These are phyloP conservation scores for rat (Rattus norvegicus) DNA, from an alignment of 2,113 vertebrate genomes.

Conservation along the genomic window GRCr8 NC_086024.1:98555501-98556000, in stretches of 20 bases:
- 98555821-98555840: background rate
- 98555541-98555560: constrained; percentile 67
- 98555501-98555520: constrained; percentile 21
- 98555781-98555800: background rate
- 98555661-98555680: background rate
- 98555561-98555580: constrained; percentile 66
- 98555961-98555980: background rate
- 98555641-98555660: background rate
- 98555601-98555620: constrained; percentile 37
- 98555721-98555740: background rate
- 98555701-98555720: background rate
- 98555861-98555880: background rate
- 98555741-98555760: background rate
- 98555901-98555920: background rate
- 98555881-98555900: background rate
- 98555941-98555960: background rate
- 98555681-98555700: background rate
- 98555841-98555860: background rate
- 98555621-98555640: constrained; percentile 29
- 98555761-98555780: background rate
- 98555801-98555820: background rate
- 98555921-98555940: background rate
- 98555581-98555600: constrained; percentile 58
- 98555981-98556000: constrained; percentile 12
- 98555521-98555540: constrained; percentile 75